Evolutionary conservation across 2,797 vertebrate species (phyloP).

Genomic region (Jordanella pulchra): DNA sequence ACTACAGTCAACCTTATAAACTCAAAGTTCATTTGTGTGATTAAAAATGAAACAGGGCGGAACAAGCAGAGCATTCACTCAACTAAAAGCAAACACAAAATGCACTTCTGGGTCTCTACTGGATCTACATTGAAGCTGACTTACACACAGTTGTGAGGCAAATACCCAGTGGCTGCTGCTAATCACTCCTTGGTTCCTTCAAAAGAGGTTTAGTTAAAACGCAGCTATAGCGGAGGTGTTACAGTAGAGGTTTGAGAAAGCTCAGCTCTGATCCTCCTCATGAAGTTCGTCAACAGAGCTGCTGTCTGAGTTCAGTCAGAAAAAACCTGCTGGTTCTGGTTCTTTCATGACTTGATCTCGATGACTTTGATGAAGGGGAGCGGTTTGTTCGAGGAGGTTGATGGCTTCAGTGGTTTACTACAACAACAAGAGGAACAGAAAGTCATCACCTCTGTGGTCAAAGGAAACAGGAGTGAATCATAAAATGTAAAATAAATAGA

Average conservation of each 20-base stretch:
- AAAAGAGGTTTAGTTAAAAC: conserved; percentile 7
- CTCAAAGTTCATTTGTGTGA: conserved; percentile 19
- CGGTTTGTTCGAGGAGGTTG: conserved; percentile 82
- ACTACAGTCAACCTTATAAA: conserved; percentile 12
- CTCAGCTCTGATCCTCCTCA: conserved; percentile 14
- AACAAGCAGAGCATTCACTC: conserved; percentile 1
- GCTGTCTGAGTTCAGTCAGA: conserved; percentile 44
- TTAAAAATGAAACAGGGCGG: conserved; percentile 15
- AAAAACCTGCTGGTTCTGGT: conserved; percentile 13
- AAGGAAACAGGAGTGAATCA: neutral
- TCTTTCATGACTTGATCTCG: conserved; percentile 83
- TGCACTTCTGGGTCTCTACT: conserved; percentile 16
- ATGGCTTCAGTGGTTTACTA: conserved; percentile 83
- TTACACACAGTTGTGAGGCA: conserved; percentile 15
- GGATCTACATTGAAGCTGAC: conserved; percentile 37
- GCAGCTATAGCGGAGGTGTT: conserved; percentile 10
- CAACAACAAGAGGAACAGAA: conserved; percentile 9
- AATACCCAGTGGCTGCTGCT: conserved; percentile 9
- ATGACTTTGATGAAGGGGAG: conserved; percentile 94
- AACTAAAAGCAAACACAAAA: conserved; percentile 30
- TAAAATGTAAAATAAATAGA: neutral
- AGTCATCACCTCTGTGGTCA: neutral
- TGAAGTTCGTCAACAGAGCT: conserved; percentile 9
- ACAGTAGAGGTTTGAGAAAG: conserved; percentile 18
- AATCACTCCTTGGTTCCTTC: conserved; percentile 35